These are phyloP conservation scores for Gambusia holbrooki DNA, from an alignment of 2,113 vertebrate species.

Conservation along the genomic window DNA sequence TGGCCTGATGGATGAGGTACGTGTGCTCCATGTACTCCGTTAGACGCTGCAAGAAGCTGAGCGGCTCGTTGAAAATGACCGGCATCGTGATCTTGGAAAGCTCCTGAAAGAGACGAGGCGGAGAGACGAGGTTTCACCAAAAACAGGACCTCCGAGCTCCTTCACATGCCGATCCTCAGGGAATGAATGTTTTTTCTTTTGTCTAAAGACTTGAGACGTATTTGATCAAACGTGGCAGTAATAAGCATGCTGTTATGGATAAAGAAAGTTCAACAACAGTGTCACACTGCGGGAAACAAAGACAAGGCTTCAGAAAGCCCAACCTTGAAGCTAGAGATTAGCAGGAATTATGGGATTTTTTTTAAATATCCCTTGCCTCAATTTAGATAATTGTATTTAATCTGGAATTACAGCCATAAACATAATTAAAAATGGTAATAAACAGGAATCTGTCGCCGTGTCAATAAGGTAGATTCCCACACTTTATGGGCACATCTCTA, in stretches of 20 bases:
- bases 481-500: neutral
- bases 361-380: neutral
- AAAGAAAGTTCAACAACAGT: neutral
- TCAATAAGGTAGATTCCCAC: neutral
- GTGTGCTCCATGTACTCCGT: slow-evolving; percentile 99
- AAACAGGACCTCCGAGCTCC: slow-evolving; percentile 9
- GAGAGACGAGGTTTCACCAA: slow-evolving; percentile 10
- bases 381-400: neutral
- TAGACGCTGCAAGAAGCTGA: slow-evolving; percentile 96
- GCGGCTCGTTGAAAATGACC: slow-evolving; percentile 96
- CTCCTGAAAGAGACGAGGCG: slow-evolving; percentile 79
- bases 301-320: neutral
- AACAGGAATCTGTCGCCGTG: neutral
- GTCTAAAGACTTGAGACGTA: neutral
- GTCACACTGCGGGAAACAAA: neutral
- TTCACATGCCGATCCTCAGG: neutral
- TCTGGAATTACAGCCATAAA: neutral
- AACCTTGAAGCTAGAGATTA: neutral
- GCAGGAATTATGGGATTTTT: neutral
- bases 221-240: neutral
- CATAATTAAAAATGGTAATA: neutral
- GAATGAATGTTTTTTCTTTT: neutral
- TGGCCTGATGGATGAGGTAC: slow-evolving; percentile 94
- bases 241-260: neutral
- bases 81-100: slow-evolving; percentile 99